phyloP scores from a whole-genome alignment of 2,113 vertebrate genomes.

The Neolamprologus caudopunctatus region DNA sequence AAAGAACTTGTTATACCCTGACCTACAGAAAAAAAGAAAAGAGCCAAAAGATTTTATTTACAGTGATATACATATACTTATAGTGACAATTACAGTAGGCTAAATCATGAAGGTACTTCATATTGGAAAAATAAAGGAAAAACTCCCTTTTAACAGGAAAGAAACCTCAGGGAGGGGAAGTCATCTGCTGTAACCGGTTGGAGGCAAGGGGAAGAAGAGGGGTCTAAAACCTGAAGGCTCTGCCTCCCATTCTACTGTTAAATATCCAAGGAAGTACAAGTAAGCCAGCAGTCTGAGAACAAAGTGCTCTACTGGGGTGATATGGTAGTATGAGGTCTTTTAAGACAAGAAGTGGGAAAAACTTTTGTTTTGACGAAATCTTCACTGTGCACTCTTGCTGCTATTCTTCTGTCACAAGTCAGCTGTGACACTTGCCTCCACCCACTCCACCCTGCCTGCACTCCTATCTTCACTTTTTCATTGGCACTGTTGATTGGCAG shows the following conservation, averaged over 20 bases:
- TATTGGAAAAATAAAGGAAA: neutral
- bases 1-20: fast-evolving
- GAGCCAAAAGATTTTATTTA: fast-evolving
- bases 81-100: neutral
- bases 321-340: neutral
- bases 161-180: neutral
- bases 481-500: neutral
- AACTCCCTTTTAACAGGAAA: neutral
- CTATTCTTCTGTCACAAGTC: neutral
- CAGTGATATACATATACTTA: neutral
- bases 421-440: neutral
- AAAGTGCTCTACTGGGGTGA: neutral
- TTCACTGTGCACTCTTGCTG: neutral
- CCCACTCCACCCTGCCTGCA: neutral
- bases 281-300: neutral
- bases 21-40: neutral
- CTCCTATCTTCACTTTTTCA: neutral
- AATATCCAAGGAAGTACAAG: neutral
- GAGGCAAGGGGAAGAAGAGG: neutral
- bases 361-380: neutral
- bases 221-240: neutral
- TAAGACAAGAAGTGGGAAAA: neutral
- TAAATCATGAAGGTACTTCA: neutral
- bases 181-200: neutral
- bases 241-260: neutral